A percentile compares a stretch with the other conserved stretches of the same genome.
These are phyloP conservation scores for Hydrolagus affinis DNA, from an alignment of 2,113 vertebrate genomes.

Conservation along the genomic window DNA sequence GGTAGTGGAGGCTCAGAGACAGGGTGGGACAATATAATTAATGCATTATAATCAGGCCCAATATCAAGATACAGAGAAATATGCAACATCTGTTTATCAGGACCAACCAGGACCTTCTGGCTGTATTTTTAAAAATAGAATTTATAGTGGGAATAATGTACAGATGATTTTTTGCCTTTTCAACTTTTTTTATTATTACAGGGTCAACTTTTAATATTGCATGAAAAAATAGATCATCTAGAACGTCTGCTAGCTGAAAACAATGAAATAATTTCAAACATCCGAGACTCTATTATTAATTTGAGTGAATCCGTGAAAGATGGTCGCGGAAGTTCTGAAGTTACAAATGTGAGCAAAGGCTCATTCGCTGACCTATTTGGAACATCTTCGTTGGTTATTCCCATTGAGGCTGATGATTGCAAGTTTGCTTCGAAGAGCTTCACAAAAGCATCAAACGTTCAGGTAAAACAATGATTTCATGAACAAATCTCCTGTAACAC, in stretches of 20 bases:
- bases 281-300: slow-evolving; percentile 73
- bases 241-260: slow-evolving; percentile 78
- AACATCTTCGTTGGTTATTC: slow-evolving; percentile 40
- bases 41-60: too few species aligned
- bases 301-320: slow-evolving; percentile 68
- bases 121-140: neutral
- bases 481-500: too few species aligned
- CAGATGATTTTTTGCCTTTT: neutral
- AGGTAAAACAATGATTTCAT: slow-evolving; percentile 56
- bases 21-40: too few species aligned
- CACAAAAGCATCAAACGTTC: slow-evolving; percentile 50
- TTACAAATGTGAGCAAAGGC: slow-evolving; percentile 56
- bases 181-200: slow-evolving; percentile 41
- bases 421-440: slow-evolving; percentile 51
- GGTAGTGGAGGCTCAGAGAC: too few species aligned
- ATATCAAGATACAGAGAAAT: neutral
- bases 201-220: slow-evolving; percentile 76
- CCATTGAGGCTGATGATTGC: slow-evolving; percentile 56
- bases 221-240: slow-evolving; percentile 82
- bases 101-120: neutral
- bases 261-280: slow-evolving; percentile 78
- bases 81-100: neutral
- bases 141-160: slow-evolving; percentile 36
- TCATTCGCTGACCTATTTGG: slow-evolving; percentile 45
- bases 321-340: slow-evolving; percentile 47